A percentile compares a stretch with the other conserved stretches of the same genome.
Conservation (phyloP, 2,797 vertebrate genomes). For the Acomys russatus region DNA sequence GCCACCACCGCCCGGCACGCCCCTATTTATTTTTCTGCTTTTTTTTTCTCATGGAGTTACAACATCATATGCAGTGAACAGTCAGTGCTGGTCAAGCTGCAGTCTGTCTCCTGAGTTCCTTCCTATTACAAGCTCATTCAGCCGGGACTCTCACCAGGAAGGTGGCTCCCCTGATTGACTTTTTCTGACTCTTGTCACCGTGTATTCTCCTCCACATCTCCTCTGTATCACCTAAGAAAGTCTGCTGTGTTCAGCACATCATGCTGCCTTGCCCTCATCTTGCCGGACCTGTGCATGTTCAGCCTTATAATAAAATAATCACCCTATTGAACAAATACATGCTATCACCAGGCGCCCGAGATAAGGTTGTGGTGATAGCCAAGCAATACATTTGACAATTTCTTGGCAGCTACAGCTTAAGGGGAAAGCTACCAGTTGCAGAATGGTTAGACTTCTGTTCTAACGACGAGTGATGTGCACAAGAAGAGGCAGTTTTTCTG, state of each 20-base stretch:
- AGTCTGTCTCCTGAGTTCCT: background rate
- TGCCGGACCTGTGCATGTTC: background rate
- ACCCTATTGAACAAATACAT: background rate
- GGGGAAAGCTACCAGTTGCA: background rate
- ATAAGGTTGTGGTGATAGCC: constrained; percentile 12
- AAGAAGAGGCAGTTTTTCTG: background rate
- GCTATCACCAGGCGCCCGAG: background rate
- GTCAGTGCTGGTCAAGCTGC: background rate
- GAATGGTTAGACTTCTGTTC: background rate
- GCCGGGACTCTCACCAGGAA: background rate
- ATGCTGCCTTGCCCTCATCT: background rate
- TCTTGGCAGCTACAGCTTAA: constrained; percentile 40
- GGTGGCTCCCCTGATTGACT: background rate
- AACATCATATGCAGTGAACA: constrained; percentile 50
- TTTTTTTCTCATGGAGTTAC: constrained; percentile 29
- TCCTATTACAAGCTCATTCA: constrained; percentile 13
- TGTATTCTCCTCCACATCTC: background rate
- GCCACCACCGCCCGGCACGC: too few species aligned
- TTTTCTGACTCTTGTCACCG: background rate
- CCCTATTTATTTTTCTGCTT: constrained; percentile 39
- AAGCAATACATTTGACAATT: constrained; percentile 31
- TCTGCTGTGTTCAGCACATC: background rate
- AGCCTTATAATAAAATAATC: background rate
- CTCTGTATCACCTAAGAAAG: background rate
- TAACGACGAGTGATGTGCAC: background rate